These are phyloP conservation scores for Stenotaenia linearis DNA, from an alignment of 2,888 invertebrate species.

Conservation along the genomic window DNA sequence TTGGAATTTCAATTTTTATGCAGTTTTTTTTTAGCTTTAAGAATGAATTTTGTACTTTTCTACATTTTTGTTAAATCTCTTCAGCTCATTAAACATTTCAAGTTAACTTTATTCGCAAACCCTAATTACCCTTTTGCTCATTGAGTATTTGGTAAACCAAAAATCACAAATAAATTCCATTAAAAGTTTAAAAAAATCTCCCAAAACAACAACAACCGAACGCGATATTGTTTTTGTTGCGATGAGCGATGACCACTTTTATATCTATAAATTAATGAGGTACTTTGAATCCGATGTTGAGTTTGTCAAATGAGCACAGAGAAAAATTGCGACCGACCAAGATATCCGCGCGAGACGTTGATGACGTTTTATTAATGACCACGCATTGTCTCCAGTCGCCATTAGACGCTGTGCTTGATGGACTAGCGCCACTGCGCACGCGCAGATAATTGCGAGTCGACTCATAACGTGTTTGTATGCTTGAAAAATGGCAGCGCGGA, in stretches of 20 bases:
- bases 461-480: neutral
- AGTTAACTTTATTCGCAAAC: no score
- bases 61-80: no score
- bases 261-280: constrained; percentile 4
- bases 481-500: neutral
- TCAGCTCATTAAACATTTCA: no score
- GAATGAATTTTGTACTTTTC: no score
- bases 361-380: neutral
- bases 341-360: neutral
- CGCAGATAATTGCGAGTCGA: neutral
- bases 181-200: no score
- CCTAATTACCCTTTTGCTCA: no score
- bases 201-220: no score
- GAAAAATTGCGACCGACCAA: neutral
- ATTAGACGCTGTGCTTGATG: neutral
- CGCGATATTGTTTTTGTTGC: neutral
- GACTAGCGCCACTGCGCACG: neutral
- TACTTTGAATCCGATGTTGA: constrained; percentile 1
- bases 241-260: neutral
- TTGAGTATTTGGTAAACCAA: no score
- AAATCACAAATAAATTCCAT: no score
- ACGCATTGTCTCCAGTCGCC: neutral
- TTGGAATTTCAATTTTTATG: no score
- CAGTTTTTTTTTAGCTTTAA: no score
- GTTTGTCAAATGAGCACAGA: neutral